These are phyloP conservation scores for Dione vanillae DNA, from an alignment of 2,888 invertebrate species.

Conservation along the genomic window DNA sequence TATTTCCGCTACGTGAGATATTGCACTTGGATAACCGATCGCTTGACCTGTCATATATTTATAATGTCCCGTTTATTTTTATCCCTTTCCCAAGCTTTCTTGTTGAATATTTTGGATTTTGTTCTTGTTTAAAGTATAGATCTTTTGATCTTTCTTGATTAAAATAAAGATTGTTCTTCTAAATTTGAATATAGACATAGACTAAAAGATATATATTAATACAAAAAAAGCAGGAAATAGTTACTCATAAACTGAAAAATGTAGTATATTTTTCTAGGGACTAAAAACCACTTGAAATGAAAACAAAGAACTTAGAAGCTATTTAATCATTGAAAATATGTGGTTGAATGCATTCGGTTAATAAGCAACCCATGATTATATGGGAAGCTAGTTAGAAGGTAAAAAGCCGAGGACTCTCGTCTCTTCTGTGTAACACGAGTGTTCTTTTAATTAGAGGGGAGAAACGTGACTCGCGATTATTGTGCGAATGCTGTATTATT, in stretches of 20 bases:
- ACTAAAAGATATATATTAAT: background rate
- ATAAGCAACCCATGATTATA: slow-evolving; percentile 27
- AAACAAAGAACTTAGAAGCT: background rate
- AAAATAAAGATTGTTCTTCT: no score
- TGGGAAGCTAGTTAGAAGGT: slow-evolving; percentile 36
- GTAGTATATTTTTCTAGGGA: no score
- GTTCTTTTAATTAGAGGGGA: slow-evolving; percentile 36
- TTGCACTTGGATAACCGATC: slow-evolving; percentile 25
- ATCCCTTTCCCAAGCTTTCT: slow-evolving; percentile 5
- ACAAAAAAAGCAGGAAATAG: background rate
- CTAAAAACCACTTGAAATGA: background rate
- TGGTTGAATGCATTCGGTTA: slow-evolving; percentile 29
- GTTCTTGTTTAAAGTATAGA: background rate
- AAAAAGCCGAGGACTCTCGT: slow-evolving; percentile 33
- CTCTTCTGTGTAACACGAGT: slow-evolving; percentile 30
- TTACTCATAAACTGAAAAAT: background rate
- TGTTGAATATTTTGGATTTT: background rate
- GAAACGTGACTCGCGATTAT: slow-evolving; percentile 35
- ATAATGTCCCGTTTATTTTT: slow-evolving; percentile 20
- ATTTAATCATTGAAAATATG: slow-evolving; percentile 19
- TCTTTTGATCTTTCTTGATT: slow-evolving; percentile 14
- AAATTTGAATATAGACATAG: no score
- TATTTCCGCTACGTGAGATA: slow-evolving; percentile 37
- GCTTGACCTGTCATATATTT: slow-evolving; percentile 26
- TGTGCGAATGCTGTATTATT: slow-evolving; percentile 31